Evolutionary conservation across 2,888 invertebrate species (phyloP).

Genomic region (Operophtera brumata): DNA sequence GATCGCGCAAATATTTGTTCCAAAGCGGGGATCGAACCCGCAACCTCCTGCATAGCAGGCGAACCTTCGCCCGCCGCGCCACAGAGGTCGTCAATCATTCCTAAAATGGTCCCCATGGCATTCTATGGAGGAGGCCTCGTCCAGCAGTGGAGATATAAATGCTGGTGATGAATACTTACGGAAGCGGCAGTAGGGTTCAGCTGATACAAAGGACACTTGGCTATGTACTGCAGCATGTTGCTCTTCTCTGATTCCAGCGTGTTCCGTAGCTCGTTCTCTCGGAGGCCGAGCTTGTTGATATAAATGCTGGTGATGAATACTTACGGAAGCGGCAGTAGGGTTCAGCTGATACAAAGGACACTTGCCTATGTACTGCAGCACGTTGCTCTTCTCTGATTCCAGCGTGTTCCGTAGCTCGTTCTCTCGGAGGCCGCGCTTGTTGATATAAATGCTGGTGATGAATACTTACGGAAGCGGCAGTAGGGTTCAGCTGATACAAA

Average conservation of each 20-base stretch:
- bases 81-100: too few species aligned
- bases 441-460: too few species aligned
- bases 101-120: too few species aligned
- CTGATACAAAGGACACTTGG: constrained; percentile 68
- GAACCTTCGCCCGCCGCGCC: too few species aligned
- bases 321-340: constrained; percentile 47
- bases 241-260: constrained; percentile 83
- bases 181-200: constrained; percentile 50
- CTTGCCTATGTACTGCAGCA: constrained; percentile 67
- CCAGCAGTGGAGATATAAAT: too few species aligned
- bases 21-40: too few species aligned
- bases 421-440: constrained; percentile 87
- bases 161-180: constrained; percentile 51
- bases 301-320: too few species aligned
- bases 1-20: too few species aligned
- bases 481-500: constrained; percentile 55
- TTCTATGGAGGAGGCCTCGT: too few species aligned
- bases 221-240: constrained; percentile 68
- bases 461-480: constrained; percentile 46
- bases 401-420: constrained; percentile 86
- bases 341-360: constrained; percentile 70
- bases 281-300: too few species aligned
- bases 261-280: constrained; percentile 89
- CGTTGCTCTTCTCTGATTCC: constrained; percentile 79
- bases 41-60: too few species aligned